Base-by-base conservation (phyloP, 2,888 invertebrate genomes). In the Eupithecia inturbata region DNA sequence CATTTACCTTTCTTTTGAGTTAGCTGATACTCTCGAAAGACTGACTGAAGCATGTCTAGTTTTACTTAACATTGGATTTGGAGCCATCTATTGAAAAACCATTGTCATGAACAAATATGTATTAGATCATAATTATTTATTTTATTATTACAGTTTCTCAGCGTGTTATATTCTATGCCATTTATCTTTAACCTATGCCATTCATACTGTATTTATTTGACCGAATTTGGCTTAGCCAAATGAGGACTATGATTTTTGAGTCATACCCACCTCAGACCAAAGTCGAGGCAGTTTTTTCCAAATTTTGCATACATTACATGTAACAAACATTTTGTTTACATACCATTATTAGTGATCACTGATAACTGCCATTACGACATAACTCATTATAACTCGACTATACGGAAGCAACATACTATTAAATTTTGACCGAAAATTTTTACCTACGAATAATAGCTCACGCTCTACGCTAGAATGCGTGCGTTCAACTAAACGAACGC, bases 11-110 rank as follows among this genome's bases (percentile, higher is more conserved):
- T 22, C 26, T 26, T 22, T 62, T 71, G 33, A 74, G 69, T 77
- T 68, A 41, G 53, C 68, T 73, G 76, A 63, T 75, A 41, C 67
- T 53, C 45, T 72, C 72, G 70, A n/a, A 36, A 80, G 89, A 90
- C 92, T 91, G 92, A 92, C 92, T 90, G 90, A 89, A 89, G 92
- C 92, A 92, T 92, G 88, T 84, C 83, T 81, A 82, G 75, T 82
- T 83, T 74, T 76, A 78, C 82, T 83, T 85, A 82, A 82, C 82
- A 82, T 86, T 75, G 78, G 72, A 78, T 81, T 80, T 79, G 73
- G 67, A 79, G 73, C 67, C 82, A 84, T 84, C 76, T 80, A 77
- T 77, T 78, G 68, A 78, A 76, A 33, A 76, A 72, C 66, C 73
- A 77, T 78, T 67, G 66, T 72, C 49, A 73, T 33, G 67, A 70